Conservation (phyloP, 2,888 invertebrate genomes). For the Tachina grossa region DNA sequence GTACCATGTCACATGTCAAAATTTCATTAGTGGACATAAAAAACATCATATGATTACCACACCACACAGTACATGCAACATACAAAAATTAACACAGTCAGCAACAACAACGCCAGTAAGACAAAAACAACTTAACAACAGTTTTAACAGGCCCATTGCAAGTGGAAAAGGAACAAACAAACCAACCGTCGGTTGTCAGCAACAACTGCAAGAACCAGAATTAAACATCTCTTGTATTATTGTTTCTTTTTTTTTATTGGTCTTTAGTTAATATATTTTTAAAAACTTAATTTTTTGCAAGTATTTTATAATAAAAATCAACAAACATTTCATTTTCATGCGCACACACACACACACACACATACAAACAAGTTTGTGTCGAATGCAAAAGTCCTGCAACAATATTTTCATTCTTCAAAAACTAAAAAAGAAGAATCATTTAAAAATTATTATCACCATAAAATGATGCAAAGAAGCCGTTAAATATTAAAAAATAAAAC, state of each 20-base stretch:
- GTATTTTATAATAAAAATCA: constrained; percentile 54
- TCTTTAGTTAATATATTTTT: constrained; percentile 58
- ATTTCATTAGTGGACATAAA: constrained; percentile 71
- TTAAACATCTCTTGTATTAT: constrained; percentile 55
- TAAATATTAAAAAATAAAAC: constrained; percentile 82
- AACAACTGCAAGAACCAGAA: constrained; percentile 53
- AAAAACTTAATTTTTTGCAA: constrained; percentile 62
- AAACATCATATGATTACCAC: constrained; percentile 69
- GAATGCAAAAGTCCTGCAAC: constrained; percentile 33
- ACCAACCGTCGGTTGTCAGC: constrained; percentile 8
- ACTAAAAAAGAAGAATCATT: constrained; percentile 59
- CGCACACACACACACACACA: not conserved
- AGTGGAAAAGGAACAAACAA: constrained; percentile 19
- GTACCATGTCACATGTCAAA: constrained; percentile 71
- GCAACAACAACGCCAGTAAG: constrained; percentile 28
- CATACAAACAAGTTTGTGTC: not conserved
- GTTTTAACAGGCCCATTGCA: constrained; percentile 47
- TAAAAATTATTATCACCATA: constrained; percentile 82
- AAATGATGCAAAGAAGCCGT: constrained; percentile 82
- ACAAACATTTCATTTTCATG: constrained; percentile 67
- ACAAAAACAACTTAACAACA: constrained; percentile 51
- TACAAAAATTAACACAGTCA: constrained; percentile 53
- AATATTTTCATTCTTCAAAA: constrained; percentile 24
- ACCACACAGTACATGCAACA: constrained; percentile 60
- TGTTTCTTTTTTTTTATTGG: constrained; percentile 33